Evolutionary conservation across 2,113 vertebrate genomes (phyloP), one percentile per base, ranked within the genome.

Genomic region (Lampris incognitus): DNA sequence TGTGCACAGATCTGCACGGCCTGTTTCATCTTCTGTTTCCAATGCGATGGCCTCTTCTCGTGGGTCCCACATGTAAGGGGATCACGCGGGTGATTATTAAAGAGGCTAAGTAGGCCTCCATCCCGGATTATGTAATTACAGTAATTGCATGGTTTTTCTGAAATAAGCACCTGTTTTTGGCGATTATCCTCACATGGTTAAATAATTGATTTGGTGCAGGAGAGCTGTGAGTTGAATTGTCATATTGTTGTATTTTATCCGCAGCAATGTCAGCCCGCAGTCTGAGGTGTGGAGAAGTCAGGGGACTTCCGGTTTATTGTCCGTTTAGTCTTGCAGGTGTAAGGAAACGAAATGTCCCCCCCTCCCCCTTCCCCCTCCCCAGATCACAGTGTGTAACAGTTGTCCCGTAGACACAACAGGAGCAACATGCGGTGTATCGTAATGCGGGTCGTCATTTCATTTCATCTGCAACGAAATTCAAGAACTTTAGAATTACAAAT

Each of bases 41-140:
- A 59, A n/a, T 36, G 48, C 46, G 37, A 38, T 64, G 60, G 59
- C 54, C 40, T 24, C 24, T 24, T 24, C 24, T 38, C 13, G 54
- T 56, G 10, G 54, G 0, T 57, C 9, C 55, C 9, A 48, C 39
- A 58, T 74, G 83, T 76, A 36, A 56, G 51, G 49, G 68, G 72
- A 85, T 84, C 66, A 67, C 36, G 52, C 60, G 78, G 74, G 74
- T 64, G 10, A 36, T 57, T 78, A 81, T 64, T 58, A 49, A 68
- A 86, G 74, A 76, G 74, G 56, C 69, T 68, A 40, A 73, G 68
- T 44, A 56, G 37, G 69, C 69, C 67, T 69, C 59, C 48, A 69
- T 63, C 46, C 67, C 4, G 79, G 89, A 89, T 92, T 91, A 92
- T 90, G 85, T 82, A 55, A 91, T 92, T 91, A 88, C 54, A 65